A percentile compares a stretch with the other conserved stretches of the same genome.
Evolutionary conservation across 1,140 invertebrate species (phyloP).

Genomic region (Andricus grossulariae): DNA sequence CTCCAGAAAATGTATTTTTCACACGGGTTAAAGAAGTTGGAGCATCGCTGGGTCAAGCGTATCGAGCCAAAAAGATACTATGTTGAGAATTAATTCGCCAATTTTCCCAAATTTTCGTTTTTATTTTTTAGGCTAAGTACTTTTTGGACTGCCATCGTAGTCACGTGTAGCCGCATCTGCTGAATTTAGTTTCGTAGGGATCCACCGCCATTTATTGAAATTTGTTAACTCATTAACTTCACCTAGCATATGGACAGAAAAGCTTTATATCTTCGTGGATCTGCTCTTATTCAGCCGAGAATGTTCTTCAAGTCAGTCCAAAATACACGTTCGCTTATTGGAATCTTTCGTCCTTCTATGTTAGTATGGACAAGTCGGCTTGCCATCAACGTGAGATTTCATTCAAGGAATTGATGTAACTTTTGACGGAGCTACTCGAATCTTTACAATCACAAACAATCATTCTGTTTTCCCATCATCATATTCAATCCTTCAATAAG

Average conservation of each 20-base stretch:
- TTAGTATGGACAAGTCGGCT: constrained; percentile 38
- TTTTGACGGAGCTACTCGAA: constrained; percentile 31
- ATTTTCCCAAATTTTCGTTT: too few relatives aligned
- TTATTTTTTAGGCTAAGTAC: too few relatives aligned
- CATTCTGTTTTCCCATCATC: too few relatives aligned
- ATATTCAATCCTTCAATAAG: too few relatives aligned
- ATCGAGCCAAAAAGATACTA: too few relatives aligned
- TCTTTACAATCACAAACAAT: too few relatives aligned
- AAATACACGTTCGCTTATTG: constrained; percentile 31
- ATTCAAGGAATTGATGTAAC: constrained; percentile 50
- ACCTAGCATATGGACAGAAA: constrained; percentile 64
- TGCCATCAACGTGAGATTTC: constrained; percentile 55
- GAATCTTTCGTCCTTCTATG: constrained; percentile 29
- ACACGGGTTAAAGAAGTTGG: too few relatives aligned
- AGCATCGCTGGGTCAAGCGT: too few relatives aligned
- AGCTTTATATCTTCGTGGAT: constrained; percentile 59
- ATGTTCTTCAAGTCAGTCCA: constrained; percentile 67
- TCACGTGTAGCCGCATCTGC: constrained; percentile 59
- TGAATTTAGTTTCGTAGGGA: constrained; percentile 52
- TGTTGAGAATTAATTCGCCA: too few relatives aligned
- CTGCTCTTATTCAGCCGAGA: constrained; percentile 58
- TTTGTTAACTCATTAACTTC: constrained; percentile 64
- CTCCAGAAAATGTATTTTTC: too few relatives aligned
- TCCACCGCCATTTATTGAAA: constrained; percentile 54
- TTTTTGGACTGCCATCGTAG: too few relatives aligned